A percentile compares a stretch with the other conserved stretches of the same genome.
phyloP scores from a whole-genome alignment of 2,888 invertebrate genomes.

The Lepidocyrtinus sp. region DNA sequence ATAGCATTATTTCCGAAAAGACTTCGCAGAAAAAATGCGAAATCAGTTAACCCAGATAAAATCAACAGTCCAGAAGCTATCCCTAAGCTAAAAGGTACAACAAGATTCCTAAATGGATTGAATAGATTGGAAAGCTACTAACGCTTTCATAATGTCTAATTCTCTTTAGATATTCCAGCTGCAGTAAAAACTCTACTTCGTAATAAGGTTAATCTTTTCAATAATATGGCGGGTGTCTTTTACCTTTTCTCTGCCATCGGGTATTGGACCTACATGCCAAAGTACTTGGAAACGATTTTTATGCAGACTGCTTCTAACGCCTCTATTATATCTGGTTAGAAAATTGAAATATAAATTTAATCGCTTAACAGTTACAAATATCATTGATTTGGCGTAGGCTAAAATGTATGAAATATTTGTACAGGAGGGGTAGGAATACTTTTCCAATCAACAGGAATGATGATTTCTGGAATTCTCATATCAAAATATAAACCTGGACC shows the following conservation, averaged over 20 bases:
- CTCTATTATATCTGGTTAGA: slow-evolving; percentile 78
- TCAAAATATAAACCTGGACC: slow-evolving; percentile 78
- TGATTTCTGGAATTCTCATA: slow-evolving; percentile 77
- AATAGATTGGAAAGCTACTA: too few species aligned
- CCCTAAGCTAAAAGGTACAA: slow-evolving; percentile 59
- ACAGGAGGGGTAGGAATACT: slow-evolving; percentile 73
- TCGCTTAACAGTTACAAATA: background rate
- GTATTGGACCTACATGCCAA: slow-evolving; percentile 78
- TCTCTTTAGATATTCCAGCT: slow-evolving; percentile 75
- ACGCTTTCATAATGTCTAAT: too few species aligned
- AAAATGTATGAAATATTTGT: background rate
- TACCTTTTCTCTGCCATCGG: slow-evolving; percentile 74
- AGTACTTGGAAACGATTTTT: slow-evolving; percentile 84
- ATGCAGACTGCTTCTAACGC: slow-evolving; percentile 79
- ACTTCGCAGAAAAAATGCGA: slow-evolving; percentile 72
- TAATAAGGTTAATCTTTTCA: slow-evolving; percentile 77
- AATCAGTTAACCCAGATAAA: slow-evolving; percentile 43
- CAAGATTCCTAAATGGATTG: background rate
- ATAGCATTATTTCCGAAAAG: slow-evolving; percentile 79
- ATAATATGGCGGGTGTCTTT: slow-evolving; percentile 79
- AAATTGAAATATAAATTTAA: background rate
- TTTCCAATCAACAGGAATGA: slow-evolving; percentile 77
- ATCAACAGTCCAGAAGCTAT: slow-evolving; percentile 35
- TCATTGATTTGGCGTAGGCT: too few species aligned
- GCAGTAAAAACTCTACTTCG: slow-evolving; percentile 77